These are phyloP conservation scores for Drosophila anomelani DNA, from an alignment of 2,888 invertebrate genomes.

Conservation along the genomic window DNA sequence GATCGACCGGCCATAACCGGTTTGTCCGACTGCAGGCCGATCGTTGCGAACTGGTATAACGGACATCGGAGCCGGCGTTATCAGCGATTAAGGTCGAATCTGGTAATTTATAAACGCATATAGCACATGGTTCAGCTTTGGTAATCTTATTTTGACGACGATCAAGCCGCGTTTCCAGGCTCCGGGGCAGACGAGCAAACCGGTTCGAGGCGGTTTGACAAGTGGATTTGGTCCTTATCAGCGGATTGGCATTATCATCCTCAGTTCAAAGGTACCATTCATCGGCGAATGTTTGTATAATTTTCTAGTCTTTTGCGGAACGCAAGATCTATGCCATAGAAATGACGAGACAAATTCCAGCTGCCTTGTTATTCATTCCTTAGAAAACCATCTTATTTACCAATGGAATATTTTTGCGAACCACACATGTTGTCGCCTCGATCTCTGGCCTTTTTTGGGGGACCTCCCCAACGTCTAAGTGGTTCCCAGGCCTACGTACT, in stretches of 20 bases:
- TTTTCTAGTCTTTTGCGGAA: slow-evolving; percentile 41
- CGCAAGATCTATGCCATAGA: slow-evolving; percentile 60
- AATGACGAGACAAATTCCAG: slow-evolving; percentile 47
- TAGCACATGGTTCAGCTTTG: slow-evolving; percentile 66
- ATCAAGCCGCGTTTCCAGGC: slow-evolving; percentile 36
- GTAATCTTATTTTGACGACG: slow-evolving; percentile 60
- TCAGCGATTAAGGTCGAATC: slow-evolving; percentile 76
- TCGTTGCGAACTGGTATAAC: slow-evolving; percentile 61
- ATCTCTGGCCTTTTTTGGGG: slow-evolving; percentile 13
- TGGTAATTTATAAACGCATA: slow-evolving; percentile 57
- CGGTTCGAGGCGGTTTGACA: slow-evolving; percentile 64
- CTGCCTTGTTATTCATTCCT: slow-evolving; percentile 11
- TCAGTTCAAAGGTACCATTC: slow-evolving; percentile 67
- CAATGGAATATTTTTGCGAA: slow-evolving; percentile 52
- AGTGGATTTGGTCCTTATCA: slow-evolving; percentile 68
- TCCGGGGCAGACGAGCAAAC: slow-evolving; percentile 52
- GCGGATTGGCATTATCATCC: slow-evolving; percentile 55
- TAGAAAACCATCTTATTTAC: slow-evolving; percentile 45
- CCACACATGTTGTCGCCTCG: slow-evolving; percentile 4
- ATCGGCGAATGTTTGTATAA: slow-evolving; percentile 22
- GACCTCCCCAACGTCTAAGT: slow-evolving; percentile 5
- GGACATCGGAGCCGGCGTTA: slow-evolving; percentile 57
- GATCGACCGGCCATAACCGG: slow-evolving; percentile 54
- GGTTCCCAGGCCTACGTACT: slow-evolving; percentile 10
- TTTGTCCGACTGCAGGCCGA: slow-evolving; percentile 39